Evolutionary conservation across 2,888 invertebrate genomes (phyloP).

Genomic region (Tolmerus cingulatus): DNA sequence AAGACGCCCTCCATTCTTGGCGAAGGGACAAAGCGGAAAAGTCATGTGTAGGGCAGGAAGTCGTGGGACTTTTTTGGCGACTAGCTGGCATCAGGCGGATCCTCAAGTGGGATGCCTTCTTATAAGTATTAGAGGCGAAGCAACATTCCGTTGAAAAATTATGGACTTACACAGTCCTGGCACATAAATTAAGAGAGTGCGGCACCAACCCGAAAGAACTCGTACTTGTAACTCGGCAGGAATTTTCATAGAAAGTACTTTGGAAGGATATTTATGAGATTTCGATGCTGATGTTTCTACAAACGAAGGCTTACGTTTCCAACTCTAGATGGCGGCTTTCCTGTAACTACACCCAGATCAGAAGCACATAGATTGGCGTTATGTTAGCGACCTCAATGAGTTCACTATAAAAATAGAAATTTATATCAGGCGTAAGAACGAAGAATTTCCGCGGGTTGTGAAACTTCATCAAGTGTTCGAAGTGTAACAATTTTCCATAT

Average conservation of each 20-base stretch:
- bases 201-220: background rate
- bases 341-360: background rate
- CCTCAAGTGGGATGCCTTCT: background rate
- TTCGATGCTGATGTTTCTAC: conserved; percentile 3
- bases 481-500: too few species aligned
- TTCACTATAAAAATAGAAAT: background rate
- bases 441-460: too few species aligned
- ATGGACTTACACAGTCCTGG: background rate
- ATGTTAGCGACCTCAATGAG: background rate
- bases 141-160: background rate
- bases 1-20: background rate
- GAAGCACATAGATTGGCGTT: background rate
- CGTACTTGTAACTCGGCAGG: background rate
- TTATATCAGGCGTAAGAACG: background rate
- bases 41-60: background rate
- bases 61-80: background rate
- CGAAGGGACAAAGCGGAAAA: background rate
- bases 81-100: background rate
- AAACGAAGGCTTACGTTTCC: background rate
- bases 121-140: background rate
- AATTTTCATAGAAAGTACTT: background rate
- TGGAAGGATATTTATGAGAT: background rate
- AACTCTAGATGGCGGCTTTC: background rate
- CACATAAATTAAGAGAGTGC: background rate
- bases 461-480: background rate